A percentile compares a stretch with the other conserved stretches of the same genome.
Conservation (phyloP, 2,888 invertebrate species). For the Agrochola lota region DNA sequence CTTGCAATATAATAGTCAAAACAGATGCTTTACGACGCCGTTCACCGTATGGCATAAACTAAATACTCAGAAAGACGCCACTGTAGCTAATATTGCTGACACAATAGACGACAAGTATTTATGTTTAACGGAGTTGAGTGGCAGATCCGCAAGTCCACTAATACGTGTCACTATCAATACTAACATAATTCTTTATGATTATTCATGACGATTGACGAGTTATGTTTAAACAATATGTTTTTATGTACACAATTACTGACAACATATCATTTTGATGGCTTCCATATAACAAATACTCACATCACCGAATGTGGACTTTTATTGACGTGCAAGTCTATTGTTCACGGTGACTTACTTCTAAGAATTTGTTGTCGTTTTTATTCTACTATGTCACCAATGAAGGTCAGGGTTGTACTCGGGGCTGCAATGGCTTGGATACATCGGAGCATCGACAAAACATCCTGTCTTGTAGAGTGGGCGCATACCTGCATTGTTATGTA, state of each 20-base stretch:
- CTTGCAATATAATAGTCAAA: conserved; percentile 52
- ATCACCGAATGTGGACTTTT: conserved; percentile 13
- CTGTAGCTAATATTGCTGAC: conserved; percentile 55
- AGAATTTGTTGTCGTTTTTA: conserved; percentile 38
- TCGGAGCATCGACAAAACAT: conserved; percentile 68
- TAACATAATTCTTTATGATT: conserved; percentile 25
- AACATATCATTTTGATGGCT: conserved; percentile 26
- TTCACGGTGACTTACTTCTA: conserved; percentile 29
- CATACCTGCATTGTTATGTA: conserved; percentile 87
- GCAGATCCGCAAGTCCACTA: conserved; percentile 8
- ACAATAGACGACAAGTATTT: conserved; percentile 29
- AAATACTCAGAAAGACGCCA: conserved; percentile 53
- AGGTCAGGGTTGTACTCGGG: conserved; percentile 53
- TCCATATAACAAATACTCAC: conserved; percentile 7
- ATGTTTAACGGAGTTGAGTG: conserved; percentile 32
- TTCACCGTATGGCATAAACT: conserved; percentile 67
- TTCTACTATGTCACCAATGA: conserved; percentile 27
- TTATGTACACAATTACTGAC: conserved; percentile 16
- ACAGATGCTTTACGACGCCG: conserved; percentile 64
- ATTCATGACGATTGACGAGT: conserved; percentile 31
- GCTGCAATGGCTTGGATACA: conserved; percentile 49
- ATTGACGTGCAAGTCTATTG: conserved; percentile 36
- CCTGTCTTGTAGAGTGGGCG: conserved; percentile 68
- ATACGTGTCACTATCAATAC: conserved; percentile 36
- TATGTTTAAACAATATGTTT: conserved; percentile 37